Evolutionary conservation across 2,113 vertebrate species (phyloP).

Genomic region (Pseudopipra pipra): DNA sequence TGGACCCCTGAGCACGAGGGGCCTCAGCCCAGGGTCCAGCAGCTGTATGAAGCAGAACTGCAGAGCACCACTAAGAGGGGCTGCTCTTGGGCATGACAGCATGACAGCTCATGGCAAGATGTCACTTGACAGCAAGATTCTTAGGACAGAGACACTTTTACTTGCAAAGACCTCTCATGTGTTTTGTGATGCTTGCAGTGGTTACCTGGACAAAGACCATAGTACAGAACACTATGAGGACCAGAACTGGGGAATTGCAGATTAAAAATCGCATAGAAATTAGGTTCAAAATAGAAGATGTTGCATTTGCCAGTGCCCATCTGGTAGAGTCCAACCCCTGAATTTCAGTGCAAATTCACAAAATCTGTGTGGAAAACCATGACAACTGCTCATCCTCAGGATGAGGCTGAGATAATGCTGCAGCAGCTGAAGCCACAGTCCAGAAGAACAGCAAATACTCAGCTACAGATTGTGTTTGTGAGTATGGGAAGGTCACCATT

Average conservation of each 20-base stretch:
- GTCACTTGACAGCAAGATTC: not conserved
- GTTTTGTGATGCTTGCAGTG: not conserved
- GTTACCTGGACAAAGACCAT: not conserved
- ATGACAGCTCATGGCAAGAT: not conserved
- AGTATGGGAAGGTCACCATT: not conserved
- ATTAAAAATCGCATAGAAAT: not conserved
- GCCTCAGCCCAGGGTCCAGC: not conserved
- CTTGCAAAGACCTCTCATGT: not conserved
- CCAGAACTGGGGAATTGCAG: not conserved
- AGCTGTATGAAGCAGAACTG: rapidly evolving
- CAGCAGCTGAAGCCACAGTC: not conserved
- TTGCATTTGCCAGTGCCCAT: not conserved
- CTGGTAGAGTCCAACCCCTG: not conserved
- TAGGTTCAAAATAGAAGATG: not conserved
- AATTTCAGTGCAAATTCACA: not conserved
- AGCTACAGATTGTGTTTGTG: not conserved
- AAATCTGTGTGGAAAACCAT: not conserved
- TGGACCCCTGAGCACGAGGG: not conserved
- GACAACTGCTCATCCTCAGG: not conserved
- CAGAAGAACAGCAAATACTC: not conserved
- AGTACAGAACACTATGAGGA: not conserved
- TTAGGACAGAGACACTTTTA: not conserved
- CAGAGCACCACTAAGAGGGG: not conserved
- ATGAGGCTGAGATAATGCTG: not conserved
- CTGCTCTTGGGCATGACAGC: not conserved